phyloP scores from a whole-genome alignment of 2,113 vertebrate species.

The Bagarius yarrelli region DNA sequence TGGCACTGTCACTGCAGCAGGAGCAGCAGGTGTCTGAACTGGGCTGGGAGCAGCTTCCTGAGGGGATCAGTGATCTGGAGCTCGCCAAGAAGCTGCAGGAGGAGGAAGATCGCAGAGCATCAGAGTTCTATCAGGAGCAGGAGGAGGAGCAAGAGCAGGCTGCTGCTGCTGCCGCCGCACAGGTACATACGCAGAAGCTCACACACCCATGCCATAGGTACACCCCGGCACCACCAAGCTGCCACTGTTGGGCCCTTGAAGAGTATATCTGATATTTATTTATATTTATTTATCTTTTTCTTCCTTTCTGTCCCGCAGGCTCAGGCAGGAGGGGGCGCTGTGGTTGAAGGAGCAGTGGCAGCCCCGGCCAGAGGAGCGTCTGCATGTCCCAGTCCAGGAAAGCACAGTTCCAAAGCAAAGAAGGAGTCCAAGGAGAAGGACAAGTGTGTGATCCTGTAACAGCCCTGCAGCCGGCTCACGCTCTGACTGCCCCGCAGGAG shows the following conservation, averaged over 20 bases:
- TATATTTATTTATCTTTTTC: not conserved
- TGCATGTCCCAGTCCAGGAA: slow-evolving; percentile 78
- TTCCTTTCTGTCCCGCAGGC: slow-evolving; percentile 53
- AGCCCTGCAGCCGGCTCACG: slow-evolving; percentile 53
- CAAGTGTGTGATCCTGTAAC: slow-evolving; percentile 93
- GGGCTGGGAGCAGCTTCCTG: slow-evolving; percentile 92
- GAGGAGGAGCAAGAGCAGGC: slow-evolving; percentile 80
- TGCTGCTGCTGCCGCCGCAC: slow-evolving; percentile 57
- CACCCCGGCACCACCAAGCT: not conserved
- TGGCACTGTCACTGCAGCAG: slow-evolving; percentile 97
- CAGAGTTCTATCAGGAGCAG: slow-evolving; percentile 97
- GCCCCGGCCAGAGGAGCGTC: slow-evolving; percentile 66
- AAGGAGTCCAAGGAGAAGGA: slow-evolving; percentile 88
- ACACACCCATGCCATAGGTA: not conserved
- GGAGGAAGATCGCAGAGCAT: slow-evolving; percentile 92
- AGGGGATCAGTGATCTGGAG: slow-evolving; percentile 94
- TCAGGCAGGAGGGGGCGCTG: slow-evolving; percentile 55
- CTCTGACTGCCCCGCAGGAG: slow-evolving; percentile 47
- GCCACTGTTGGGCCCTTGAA: too few species aligned
- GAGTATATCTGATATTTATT: too few species aligned
- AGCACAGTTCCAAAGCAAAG: slow-evolving; percentile 86
- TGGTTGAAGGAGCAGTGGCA: slow-evolving; percentile 59
- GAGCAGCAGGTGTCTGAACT: slow-evolving; percentile 94
- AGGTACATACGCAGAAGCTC: slow-evolving; percentile 53
- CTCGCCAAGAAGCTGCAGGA: slow-evolving; percentile 97